Conservation (phyloP, 2,888 invertebrate species). For the Campopleginae sp. region DNA sequence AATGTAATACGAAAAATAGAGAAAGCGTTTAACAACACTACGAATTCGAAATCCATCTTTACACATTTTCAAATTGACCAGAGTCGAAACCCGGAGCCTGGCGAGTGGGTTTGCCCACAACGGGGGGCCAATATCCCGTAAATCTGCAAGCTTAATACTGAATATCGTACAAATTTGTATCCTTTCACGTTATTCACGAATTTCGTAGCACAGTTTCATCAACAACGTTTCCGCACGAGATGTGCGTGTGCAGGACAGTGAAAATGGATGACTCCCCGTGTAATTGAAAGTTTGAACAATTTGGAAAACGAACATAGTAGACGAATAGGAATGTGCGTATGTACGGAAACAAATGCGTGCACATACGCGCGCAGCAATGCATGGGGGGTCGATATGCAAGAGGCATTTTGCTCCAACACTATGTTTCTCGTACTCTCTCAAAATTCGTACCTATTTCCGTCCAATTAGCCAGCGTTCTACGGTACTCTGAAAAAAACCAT, state of each 20-base stretch:
- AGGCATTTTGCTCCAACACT: conserved; percentile 21
- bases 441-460: conserved; percentile 23
- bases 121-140: conserved; percentile 19
- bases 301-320: conserved; percentile 40
- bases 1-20: not conserved
- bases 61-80: not conserved
- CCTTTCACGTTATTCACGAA: conserved; percentile 46
- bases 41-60: not conserved
- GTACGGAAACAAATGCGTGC: not conserved
- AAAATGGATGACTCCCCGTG: conserved; percentile 33
- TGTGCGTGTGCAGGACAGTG: not conserved
- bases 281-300: conserved; percentile 57
- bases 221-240: conserved; percentile 11
- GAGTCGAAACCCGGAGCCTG: not conserved
- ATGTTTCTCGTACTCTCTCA: conserved; percentile 5
- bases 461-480: not conserved
- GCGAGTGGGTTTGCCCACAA: not conserved
- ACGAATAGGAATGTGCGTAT: conserved; percentile 27
- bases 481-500: not conserved
- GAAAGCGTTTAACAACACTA: not conserved
- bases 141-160: conserved; percentile 21
- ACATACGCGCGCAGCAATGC: not conserved
- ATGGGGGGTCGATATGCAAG: not conserved
- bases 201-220: conserved; percentile 38
- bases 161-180: conserved; percentile 32